Evolutionary conservation across 1,140 invertebrate genomes (phyloP).

Genomic region (Tetramorium simillimum): DNA sequence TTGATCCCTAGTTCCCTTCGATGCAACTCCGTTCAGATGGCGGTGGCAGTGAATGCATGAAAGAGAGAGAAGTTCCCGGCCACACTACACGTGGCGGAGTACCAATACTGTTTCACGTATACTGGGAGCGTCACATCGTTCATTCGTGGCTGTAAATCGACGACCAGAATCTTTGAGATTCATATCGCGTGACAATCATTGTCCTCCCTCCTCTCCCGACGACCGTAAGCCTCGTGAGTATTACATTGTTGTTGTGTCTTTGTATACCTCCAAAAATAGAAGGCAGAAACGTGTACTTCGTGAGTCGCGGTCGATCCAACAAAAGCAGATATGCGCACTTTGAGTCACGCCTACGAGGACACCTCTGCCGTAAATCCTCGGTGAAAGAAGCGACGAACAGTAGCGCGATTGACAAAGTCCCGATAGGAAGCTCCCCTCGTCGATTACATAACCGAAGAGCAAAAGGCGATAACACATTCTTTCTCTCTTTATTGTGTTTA

Average conservation of each 20-base stretch:
- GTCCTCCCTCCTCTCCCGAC: background rate
- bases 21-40: constrained; percentile 28
- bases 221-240: background rate
- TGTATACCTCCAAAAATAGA: background rate
- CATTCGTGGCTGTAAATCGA: background rate
- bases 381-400: background rate
- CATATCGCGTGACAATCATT: constrained; percentile 10
- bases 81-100: constrained; percentile 2
- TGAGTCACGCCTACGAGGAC: background rate
- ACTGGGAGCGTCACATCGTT: background rate
- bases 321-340: background rate
- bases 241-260: background rate
- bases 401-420: background rate
- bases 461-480: background rate
- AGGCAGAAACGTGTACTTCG: background rate
- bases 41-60: background rate
- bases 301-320: background rate
- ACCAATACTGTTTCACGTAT: background rate
- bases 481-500: background rate
- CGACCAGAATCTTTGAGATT: background rate
- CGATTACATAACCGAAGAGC: background rate
- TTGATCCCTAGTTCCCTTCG: constrained; percentile 31
- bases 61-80: background rate
- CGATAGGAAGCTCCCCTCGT: background rate
- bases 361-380: background rate